Percentiles rank a stretch among this genome's conserved stretches.
phyloP scores from a whole-genome alignment of 2,888 invertebrate species.

The Trimorus sp. region DNA sequence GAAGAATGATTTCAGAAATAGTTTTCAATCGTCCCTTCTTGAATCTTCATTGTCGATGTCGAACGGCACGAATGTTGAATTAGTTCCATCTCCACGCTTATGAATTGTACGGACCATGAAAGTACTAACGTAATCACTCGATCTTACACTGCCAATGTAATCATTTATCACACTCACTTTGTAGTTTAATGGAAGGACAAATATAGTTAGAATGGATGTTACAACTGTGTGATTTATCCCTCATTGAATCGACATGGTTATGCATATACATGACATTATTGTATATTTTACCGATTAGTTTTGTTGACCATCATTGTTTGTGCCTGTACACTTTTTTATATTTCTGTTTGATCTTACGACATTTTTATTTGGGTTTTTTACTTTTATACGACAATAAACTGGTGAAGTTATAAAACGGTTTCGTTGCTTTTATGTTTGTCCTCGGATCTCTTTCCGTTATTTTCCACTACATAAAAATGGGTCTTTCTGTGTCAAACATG shows the following conservation, averaged over 20 bases:
- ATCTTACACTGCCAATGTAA: conserved; percentile 61
- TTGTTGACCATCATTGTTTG: conserved; percentile 32
- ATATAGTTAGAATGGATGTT: conserved; percentile 64
- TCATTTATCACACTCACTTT: conserved; percentile 59
- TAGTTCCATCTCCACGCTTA: conserved; percentile 49
- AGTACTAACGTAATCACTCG: conserved; percentile 60
- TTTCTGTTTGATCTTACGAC: conserved; percentile 13
- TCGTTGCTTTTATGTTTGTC: conserved; percentile 31
- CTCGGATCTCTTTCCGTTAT: not conserved
- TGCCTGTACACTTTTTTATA: conserved; percentile 24
- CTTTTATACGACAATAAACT: conserved; percentile 28
- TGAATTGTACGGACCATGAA: conserved; percentile 57
- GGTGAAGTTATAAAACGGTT: conserved; percentile 13
- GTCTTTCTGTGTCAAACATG: no score
- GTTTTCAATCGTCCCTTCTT: no score
- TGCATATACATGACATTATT: conserved; percentile 11
- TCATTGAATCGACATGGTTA: conserved; percentile 29
- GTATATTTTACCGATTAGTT: conserved; percentile 39
- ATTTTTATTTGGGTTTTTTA: conserved; percentile 29
- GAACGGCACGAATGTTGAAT: conserved; percentile 37
- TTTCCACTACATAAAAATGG: no score
- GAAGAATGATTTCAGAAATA: not conserved
- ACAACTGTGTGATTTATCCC: conserved; percentile 58
- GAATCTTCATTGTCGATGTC: not conserved
- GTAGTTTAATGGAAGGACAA: conserved; percentile 60